Evolutionary conservation across 2,888 invertebrate genomes (phyloP).

Genomic region (Phragmatobia fuliginosa): DNA sequence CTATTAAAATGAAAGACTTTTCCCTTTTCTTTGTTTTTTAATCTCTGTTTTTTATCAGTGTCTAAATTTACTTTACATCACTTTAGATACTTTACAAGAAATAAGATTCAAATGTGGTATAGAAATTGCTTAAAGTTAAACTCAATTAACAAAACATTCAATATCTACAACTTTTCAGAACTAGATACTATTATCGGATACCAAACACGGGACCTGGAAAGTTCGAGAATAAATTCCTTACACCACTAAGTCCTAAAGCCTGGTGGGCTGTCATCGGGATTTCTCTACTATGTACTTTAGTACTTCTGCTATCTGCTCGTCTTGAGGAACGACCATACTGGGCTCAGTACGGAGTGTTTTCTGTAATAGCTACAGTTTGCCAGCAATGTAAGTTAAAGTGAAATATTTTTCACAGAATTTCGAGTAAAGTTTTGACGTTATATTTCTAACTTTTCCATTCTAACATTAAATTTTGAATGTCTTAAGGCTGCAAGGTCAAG

Average conservation of each 20-base stretch:
- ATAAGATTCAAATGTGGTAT: neutral
- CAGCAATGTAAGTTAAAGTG: conserved; percentile 73
- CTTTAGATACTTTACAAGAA: neutral
- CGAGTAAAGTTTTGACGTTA: neutral
- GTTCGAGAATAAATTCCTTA: conserved; percentile 78
- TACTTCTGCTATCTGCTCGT: conserved; percentile 66
- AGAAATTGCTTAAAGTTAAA: neutral
- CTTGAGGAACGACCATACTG: conserved; percentile 66
- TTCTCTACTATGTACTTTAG: conserved; percentile 61
- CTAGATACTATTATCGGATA: conserved; percentile 72
- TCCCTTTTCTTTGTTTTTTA: too few species aligned
- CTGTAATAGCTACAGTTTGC: conserved; percentile 73
- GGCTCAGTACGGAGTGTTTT: conserved; percentile 70
- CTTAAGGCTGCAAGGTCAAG: too few species aligned
- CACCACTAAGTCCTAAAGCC: conserved; percentile 71
- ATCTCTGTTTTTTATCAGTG: too few species aligned
- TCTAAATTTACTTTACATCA: too few species aligned
- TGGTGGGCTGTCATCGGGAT: conserved; percentile 73
- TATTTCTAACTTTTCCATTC: neutral
- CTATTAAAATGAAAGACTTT: too few species aligned
- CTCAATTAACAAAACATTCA: neutral
- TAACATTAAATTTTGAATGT: too few species aligned
- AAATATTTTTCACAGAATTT: neutral
- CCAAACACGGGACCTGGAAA: conserved; percentile 72
- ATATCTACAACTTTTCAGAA: conserved; percentile 51